Percentiles rank a stretch among this genome's conserved stretches.
Evolutionary conservation across 1,140 invertebrate genomes (phyloP).

Genomic region (Drosophila mojavensis): DNA sequence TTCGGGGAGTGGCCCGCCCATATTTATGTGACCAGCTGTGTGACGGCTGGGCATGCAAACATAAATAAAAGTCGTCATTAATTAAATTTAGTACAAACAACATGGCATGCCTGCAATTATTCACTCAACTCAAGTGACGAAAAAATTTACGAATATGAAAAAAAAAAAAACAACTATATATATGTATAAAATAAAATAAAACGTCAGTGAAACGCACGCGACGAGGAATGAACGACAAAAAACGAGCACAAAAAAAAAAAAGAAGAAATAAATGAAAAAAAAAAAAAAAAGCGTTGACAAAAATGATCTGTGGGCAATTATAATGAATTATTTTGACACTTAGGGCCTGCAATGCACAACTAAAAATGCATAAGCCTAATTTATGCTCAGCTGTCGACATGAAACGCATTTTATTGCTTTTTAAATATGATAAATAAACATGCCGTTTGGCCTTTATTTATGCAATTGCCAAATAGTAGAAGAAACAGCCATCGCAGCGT

Average conservation of each 20-base stretch:
- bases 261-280: neutral
- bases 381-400: slow-evolving; percentile 61
- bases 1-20: slow-evolving; percentile 55
- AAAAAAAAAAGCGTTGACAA: slow-evolving; percentile 68
- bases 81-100: slow-evolving; percentile 81
- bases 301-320: slow-evolving; percentile 83
- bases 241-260: slow-evolving; percentile 24
- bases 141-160: slow-evolving; percentile 48
- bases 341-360: slow-evolving; percentile 74
- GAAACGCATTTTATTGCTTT: slow-evolving; percentile 78
- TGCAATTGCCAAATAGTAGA: slow-evolving; percentile 20
- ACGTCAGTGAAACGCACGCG: slow-evolving; percentile 66
- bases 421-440: slow-evolving; percentile 83
- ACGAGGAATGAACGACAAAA: slow-evolving; percentile 36
- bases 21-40: slow-evolving; percentile 66
- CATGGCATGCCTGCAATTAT: slow-evolving; percentile 79
- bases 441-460: slow-evolving; percentile 45
- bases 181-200: slow-evolving; percentile 32
- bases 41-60: slow-evolving; percentile 66
- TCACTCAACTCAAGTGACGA: slow-evolving; percentile 62
- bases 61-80: slow-evolving; percentile 83
- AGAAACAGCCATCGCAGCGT: slow-evolving; percentile 19
- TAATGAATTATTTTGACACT: slow-evolving; percentile 83
- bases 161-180: slow-evolving; percentile 9
- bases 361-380: slow-evolving; percentile 78